phyloP scores from a whole-genome alignment of 1,140 invertebrate genomes.

The Brachionus rubens region DNA sequence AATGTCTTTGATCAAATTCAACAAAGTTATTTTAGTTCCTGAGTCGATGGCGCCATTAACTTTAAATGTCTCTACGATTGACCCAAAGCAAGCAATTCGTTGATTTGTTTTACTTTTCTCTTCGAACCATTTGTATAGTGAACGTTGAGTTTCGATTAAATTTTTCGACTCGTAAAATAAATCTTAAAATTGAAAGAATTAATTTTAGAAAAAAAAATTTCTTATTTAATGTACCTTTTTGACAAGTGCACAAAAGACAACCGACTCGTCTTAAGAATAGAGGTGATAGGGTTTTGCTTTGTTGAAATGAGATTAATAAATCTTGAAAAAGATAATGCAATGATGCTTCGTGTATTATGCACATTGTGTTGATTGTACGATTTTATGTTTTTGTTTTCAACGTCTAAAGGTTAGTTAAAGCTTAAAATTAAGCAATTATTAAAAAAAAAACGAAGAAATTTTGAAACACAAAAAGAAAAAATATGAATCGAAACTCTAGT shows the following conservation, averaged over 20 bases:
- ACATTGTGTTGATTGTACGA: neutral
- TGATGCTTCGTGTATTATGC: conserved; percentile 35
- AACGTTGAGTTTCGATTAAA: conserved; percentile 23
- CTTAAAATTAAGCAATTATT: no score
- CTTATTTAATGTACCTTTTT: conserved; percentile 18
- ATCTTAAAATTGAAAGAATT: neutral
- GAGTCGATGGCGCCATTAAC: conserved; percentile 22
- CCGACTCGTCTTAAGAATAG: conserved; percentile 30
- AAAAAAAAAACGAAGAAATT: no score
- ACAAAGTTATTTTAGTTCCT: conserved; percentile 40
- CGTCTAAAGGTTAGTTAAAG: conserved; percentile 14
- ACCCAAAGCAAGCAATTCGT: neutral
- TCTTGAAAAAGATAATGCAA: conserved; percentile 38
- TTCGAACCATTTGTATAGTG: conserved; percentile 34
- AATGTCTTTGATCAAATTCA: conserved; percentile 24
- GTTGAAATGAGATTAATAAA: neutral
- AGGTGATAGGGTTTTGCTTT: conserved; percentile 7
- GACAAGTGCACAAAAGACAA: conserved; percentile 33
- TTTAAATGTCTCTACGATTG: neutral
- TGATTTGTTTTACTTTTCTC: neutral
- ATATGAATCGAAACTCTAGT: no score
- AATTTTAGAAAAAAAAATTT: neutral
- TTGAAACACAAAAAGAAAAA: no score
- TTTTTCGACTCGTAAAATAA: conserved; percentile 23
- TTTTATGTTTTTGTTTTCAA: neutral